phyloP scores from a whole-genome alignment of 2,797 vertebrate genomes.

The Diglossa cyanea region DNA sequence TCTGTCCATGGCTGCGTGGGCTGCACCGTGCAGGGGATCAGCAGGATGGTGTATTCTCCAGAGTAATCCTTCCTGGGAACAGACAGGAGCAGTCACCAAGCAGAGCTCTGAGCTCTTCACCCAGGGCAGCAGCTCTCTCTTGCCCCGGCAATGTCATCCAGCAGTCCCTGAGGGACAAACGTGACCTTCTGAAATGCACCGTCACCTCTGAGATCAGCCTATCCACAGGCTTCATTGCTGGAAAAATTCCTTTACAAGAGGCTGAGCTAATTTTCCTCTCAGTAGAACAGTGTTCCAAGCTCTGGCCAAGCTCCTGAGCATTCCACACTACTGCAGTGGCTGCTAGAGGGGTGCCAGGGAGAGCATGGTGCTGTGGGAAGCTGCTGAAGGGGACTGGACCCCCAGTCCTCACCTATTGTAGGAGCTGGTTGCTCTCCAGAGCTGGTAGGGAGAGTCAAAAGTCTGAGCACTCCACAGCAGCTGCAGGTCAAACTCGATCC shows the following conservation, averaged over 20 bases:
- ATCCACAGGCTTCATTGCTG: not conserved
- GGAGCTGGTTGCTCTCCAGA: constrained; percentile 96
- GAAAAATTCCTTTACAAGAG: not conserved
- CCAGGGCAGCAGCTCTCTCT: not conserved
- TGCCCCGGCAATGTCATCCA: not conserved
- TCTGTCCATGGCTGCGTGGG: constrained; percentile 94
- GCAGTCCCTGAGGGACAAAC: not conserved
- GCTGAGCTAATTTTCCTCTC: not conserved
- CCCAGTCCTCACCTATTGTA: constrained; percentile 86
- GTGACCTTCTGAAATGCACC: not conserved
- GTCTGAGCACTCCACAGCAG: constrained; percentile 95
- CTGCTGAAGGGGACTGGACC: not conserved
- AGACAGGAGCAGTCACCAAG: not conserved
- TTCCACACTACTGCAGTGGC: not conserved
- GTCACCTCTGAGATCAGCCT: not conserved
- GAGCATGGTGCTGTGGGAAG: rapidly evolving
- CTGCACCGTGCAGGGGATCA: constrained; percentile 95
- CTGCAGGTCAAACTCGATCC: constrained; percentile 93
- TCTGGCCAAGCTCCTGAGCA: not conserved
- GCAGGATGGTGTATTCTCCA: constrained; percentile 91
- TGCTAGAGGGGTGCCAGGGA: not conserved
- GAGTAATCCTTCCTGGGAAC: constrained; percentile 94
- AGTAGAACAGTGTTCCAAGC: not conserved
- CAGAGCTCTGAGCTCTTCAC: not conserved
- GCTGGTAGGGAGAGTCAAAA: constrained; percentile 94